Percentiles rank a stretch among this genome's conserved stretches.
phyloP scores from a whole-genome alignment of 2,888 invertebrate genomes.

The Melanostoma mellinum region DNA sequence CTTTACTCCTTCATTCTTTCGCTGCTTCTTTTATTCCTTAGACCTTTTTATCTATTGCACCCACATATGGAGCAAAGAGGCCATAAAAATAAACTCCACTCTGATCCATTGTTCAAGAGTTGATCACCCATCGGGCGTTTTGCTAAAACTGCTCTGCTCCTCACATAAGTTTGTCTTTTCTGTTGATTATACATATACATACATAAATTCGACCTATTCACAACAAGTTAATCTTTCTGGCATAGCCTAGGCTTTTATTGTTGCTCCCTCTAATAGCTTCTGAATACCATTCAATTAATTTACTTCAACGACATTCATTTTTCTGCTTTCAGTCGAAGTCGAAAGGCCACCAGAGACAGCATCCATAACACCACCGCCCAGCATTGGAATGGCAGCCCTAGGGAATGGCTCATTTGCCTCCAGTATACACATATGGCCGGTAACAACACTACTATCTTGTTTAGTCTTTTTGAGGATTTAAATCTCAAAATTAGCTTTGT shows the following conservation, averaged over 20 bases:
- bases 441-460: slow-evolving; percentile 66
- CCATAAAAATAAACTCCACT: slow-evolving; percentile 43
- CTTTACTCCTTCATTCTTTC: slow-evolving; percentile 15
- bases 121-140: neutral
- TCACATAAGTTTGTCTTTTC: slow-evolving; percentile 5
- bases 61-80: slow-evolving; percentile 10
- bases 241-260: slow-evolving; percentile 28
- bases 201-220: neutral
- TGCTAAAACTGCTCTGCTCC: neutral
- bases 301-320: slow-evolving; percentile 22
- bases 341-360: slow-evolving; percentile 77
- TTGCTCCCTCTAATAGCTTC: slow-evolving; percentile 39
- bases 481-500: slow-evolving; percentile 40
- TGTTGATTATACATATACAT: slow-evolving; percentile 23
- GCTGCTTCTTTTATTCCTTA: too few relatives aligned
- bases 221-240: slow-evolving; percentile 49
- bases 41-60: neutral
- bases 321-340: slow-evolving; percentile 78
- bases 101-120: slow-evolving; percentile 36
- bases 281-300: slow-evolving; percentile 55
- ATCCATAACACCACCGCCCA: slow-evolving; percentile 80
- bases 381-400: slow-evolving; percentile 81
- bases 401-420: slow-evolving; percentile 77
- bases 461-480: slow-evolving; percentile 67
- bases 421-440: slow-evolving; percentile 71